Base-by-base conservation (phyloP, 2,113 vertebrate species). In the Morone saxatilis region DNA sequence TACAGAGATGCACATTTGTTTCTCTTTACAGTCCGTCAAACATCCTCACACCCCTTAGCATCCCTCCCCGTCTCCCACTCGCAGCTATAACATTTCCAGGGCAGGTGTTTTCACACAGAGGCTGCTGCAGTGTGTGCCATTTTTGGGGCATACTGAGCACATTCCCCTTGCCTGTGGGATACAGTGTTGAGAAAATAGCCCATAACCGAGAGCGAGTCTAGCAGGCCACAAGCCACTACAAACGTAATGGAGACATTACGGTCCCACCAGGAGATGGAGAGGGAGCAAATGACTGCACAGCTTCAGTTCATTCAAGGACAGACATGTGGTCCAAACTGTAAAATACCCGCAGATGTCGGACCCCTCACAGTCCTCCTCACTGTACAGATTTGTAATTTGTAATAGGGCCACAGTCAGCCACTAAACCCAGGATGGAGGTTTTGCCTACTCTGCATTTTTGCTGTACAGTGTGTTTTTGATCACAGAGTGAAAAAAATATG, bases 211-310 rank as follows among this genome's bases (percentile, higher is more conserved):
- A 81, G 71, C 11, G 6, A 81, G 70, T 83, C 70, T 14, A 68
- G 81, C 84, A 89, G 85, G 81, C 68, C 74, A 83, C 66, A 47
- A 77, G 57, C 83, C 77, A 85, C 83, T 86, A 68, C 84, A 83
- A 81, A 83, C 17, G 53, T 88, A 88, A 86, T 88, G 78, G 71
- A 82, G 80, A 84, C 82, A 86, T 89, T 77, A 81, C 79, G 45
- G 76, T 86, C 78, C 75, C 91, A 70, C 76, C 80, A 82, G 83
- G 89, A 84, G 72, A 78, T 16, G 40, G 51, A 73, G 56, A 57
- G 71, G 7, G 19, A 83, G 76, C 17, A 78, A 90, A 89, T 79
- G 81, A 85, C 76, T 75, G 71, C 40, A 12, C 67, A 70, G 78
- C 74, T 47, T 80, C 57, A 53, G 81, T 80, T 83, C 71, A 84